Evolutionary conservation across 2,797 vertebrate genomes (phyloP), one percentile per base, ranked within the genome.

Genomic region (Rhadinocentrus ornatus): DNA sequence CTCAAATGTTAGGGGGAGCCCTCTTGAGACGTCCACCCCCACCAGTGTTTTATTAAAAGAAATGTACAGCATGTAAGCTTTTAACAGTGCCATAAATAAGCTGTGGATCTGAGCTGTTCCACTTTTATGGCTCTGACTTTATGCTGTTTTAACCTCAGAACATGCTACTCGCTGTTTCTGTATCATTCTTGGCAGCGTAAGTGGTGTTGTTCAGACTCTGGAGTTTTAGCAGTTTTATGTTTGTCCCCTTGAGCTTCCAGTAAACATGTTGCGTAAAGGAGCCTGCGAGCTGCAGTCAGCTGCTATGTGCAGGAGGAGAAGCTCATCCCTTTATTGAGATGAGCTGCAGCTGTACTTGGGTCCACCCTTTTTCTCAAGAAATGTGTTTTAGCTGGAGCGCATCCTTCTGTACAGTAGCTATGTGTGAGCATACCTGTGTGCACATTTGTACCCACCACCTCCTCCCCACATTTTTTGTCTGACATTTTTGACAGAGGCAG

Each of bases 341-440:
- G 89, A 92, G 80, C 92, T 90, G 91, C 94, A 94, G 93, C 93
- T 95, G 94, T 90, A 92, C 91, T 93, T 91, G 87, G 86, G 66
- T 85, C 86, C 87, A 83, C 72, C 85, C 83, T 86, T 71, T 72
- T 88, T 83, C 67, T 73, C 77, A 61, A 32, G 69, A 90, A 85
- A 88, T 80, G 68, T 82, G 10, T 60, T 70, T 71, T 55, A 64
- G 13, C 63, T 69, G 7, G 61, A 72, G 74, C 70, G 37, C 39
- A 53, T 85, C 32, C 32, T 67, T 68, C 22, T 60, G 62, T 39
- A 1, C 22, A 6, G 48, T 84, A 32, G n/a, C 4, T 31, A 6
- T 66, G 69, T 35, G 78, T 53, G 75, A 35, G 56, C 3, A 41
- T 80, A 86, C 74, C 73, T 86, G 81, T 66, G 66, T 75, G 68